Evolutionary conservation across 2,113 vertebrate genomes (phyloP).

Genomic region (rabbit (Oryctolagus cuniculus)): mOryCun1.1 NC_091434.1:39521001-39521500

Average conservation of each 20-base stretch:
- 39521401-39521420: background rate
- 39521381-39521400: background rate
- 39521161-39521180: background rate
- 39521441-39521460: background rate
- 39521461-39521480: background rate
- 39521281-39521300: background rate
- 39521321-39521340: background rate
- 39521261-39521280: background rate
- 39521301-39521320: background rate
- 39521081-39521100: slow-evolving; percentile 51
- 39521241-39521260: background rate
- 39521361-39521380: background rate
- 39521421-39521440: too few species aligned
- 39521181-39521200: background rate
- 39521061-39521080: slow-evolving; percentile 91
- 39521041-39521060: slow-evolving; percentile 91
- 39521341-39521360: background rate
- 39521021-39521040: slow-evolving; percentile 87
- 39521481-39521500: background rate
- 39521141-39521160: background rate
- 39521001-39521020: slow-evolving; percentile 91
- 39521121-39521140: background rate
- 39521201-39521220: background rate
- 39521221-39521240: background rate
- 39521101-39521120: background rate